Conservation (phyloP, 1,140 invertebrate species). For the Arion vulgaris region DNA sequence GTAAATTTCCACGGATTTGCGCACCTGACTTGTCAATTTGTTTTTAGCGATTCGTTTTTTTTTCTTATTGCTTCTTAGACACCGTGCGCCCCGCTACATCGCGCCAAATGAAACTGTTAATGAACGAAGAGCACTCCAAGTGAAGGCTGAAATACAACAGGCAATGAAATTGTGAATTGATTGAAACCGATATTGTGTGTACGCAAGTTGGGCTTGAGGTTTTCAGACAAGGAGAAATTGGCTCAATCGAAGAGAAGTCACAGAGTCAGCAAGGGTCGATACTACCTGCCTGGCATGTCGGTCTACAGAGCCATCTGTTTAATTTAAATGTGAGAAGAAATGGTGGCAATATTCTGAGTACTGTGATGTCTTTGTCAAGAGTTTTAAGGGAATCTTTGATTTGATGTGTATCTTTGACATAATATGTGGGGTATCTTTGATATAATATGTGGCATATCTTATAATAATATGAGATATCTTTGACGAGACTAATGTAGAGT, state of each 20-base stretch:
- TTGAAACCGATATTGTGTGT: slow-evolving; percentile 18
- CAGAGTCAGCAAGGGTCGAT: background rate
- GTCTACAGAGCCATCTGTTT: background rate
- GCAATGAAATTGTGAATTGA: background rate
- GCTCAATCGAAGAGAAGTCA: background rate
- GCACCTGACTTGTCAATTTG: no score
- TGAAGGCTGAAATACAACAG: background rate
- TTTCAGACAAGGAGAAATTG: background rate
- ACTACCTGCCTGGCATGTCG: background rate
- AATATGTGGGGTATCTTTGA: no score
- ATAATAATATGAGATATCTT: no score
- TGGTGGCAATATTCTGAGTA: no score
- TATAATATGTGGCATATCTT: no score
- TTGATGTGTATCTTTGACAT: no score
- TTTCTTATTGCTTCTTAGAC: background rate
- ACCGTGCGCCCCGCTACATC: no score
- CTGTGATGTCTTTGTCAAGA: no score
- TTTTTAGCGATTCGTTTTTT: no score
- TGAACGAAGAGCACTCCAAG: background rate
- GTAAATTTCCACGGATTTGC: no score
- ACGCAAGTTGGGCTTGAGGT: background rate
- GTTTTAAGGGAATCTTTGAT: no score
- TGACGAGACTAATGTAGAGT: no score
- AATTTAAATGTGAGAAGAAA: background rate
- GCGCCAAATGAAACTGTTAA: background rate